Evolutionary conservation across 2,113 vertebrate species (phyloP).

Genomic region (Vidua chalybeata): DNA sequence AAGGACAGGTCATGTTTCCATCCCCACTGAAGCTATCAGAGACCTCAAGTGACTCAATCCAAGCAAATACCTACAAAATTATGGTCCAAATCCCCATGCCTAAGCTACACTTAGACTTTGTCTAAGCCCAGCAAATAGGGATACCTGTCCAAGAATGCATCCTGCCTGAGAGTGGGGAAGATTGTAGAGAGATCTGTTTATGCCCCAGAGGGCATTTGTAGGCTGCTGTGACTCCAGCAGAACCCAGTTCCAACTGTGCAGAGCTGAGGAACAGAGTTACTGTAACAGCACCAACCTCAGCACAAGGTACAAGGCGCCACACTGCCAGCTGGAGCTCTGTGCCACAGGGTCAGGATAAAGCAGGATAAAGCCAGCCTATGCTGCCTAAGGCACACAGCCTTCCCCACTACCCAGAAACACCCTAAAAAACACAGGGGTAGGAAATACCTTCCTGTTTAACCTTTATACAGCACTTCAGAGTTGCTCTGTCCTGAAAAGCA

Average conservation of each 20-base stretch:
- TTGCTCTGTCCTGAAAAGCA: neutral
- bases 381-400: neutral
- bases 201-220: neutral
- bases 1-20: neutral
- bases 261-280: neutral
- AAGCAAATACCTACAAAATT: neutral
- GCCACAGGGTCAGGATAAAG: rapidly evolving
- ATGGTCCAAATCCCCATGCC: neutral
- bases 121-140: neutral
- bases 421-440: neutral
- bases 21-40: neutral
- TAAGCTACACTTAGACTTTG: neutral
- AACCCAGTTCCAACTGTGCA: neutral
- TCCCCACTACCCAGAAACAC: neutral
- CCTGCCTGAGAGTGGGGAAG: neutral
- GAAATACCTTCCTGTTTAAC: neutral
- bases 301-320: neutral
- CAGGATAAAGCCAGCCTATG: neutral
- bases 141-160: neutral
- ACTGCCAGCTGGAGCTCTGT: neutral
- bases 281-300: neutral
- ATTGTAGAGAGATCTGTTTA: neutral
- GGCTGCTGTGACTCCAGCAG: neutral
- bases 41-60: neutral
- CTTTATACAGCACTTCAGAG: neutral